phyloP scores from a whole-genome alignment of 2,113 vertebrate species.

The Podarcis cretensis region DNA sequence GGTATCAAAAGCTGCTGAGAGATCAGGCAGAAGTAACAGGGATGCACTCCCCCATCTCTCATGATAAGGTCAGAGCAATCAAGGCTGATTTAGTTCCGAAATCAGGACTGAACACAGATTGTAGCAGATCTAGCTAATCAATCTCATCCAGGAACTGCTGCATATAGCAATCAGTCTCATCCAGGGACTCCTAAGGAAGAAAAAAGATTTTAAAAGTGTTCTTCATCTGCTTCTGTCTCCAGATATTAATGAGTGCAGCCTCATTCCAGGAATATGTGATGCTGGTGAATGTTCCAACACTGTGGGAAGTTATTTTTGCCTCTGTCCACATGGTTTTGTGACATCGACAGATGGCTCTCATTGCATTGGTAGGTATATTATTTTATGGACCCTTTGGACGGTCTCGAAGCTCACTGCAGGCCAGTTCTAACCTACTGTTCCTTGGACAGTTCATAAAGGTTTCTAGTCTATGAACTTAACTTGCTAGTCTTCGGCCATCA shows the following conservation, averaged over 20 bases:
- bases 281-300: constrained; percentile 93
- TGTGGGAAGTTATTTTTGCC: constrained; percentile 92
- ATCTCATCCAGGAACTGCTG: too few relatives aligned
- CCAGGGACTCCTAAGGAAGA: background rate
- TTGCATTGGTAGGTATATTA: constrained; percentile 87
- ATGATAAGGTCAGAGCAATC: too few relatives aligned
- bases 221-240: constrained; percentile 45
- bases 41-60: too few relatives aligned
- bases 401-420: background rate
- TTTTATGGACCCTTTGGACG: background rate
- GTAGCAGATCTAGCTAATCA: too few relatives aligned
- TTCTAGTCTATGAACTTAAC: background rate
- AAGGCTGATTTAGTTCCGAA: too few relatives aligned
- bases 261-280: constrained; percentile 88
- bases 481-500: background rate
- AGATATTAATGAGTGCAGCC: constrained; percentile 95
- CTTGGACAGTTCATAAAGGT: background rate
- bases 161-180: too few relatives aligned
- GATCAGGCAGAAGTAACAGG: too few relatives aligned
- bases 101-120: too few relatives aligned
- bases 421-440: background rate
- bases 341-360: constrained; percentile 87
- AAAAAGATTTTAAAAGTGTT: background rate
- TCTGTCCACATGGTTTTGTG: constrained; percentile 87
- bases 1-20: too few relatives aligned